Conservation (phyloP, 2,888 invertebrate genomes). For the Troides helena region DNA sequence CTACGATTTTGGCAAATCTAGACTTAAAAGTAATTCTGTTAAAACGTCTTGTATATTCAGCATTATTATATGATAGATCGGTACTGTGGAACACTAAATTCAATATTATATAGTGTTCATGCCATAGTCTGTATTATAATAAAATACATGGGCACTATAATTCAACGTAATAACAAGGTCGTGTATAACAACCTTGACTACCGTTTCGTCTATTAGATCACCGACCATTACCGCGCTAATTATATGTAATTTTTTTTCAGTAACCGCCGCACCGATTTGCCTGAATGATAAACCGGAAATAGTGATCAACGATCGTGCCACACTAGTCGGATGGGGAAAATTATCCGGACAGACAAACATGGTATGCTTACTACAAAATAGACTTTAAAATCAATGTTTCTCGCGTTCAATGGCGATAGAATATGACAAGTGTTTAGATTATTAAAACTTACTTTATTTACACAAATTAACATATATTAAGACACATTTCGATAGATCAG, state of each 20-base stretch:
- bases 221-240: conserved; percentile 13
- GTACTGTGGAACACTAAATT: too few relatives aligned
- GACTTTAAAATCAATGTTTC: neutral
- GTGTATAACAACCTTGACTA: conserved; percentile 14
- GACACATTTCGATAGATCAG: too few relatives aligned
- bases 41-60: too few relatives aligned
- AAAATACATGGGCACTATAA: neutral
- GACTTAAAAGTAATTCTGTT: too few relatives aligned
- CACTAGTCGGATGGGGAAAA: conserved; percentile 87
- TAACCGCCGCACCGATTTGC: conserved; percentile 89
- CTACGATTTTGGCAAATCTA: too few relatives aligned
- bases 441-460: too few relatives aligned
- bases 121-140: too few relatives aligned
- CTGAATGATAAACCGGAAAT: conserved; percentile 87
- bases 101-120: too few relatives aligned
- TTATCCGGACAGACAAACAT: conserved; percentile 78
- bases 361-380: conserved; percentile 44
- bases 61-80: too few relatives aligned
- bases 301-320: conserved; percentile 78
- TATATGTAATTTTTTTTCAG: conserved; percentile 66
- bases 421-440: too few relatives aligned
- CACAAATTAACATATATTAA: too few relatives aligned
- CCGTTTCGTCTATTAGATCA: conserved; percentile 9
- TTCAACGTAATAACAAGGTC: conserved; percentile 6
- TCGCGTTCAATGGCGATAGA: too few relatives aligned